These are phyloP conservation scores for Sebastes steindachneri DNA, from an alignment of 2,797 vertebrate genomes.

Conservation along the genomic window DNA sequence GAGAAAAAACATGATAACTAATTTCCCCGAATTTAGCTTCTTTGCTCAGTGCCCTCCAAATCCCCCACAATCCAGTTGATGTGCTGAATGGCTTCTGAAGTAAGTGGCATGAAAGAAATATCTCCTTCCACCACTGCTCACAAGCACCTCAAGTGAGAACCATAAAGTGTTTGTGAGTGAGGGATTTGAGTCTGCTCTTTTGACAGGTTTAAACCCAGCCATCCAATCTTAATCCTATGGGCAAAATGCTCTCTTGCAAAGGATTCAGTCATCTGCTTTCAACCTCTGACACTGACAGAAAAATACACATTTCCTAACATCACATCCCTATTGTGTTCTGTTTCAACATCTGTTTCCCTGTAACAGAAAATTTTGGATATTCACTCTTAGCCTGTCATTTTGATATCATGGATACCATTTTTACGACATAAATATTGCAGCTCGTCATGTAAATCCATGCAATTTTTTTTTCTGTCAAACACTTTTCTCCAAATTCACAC, in stretches of 20 bases:
- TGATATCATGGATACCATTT: background rate
- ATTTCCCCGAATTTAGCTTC: slow-evolving; percentile 57
- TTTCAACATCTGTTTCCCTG: slow-evolving; percentile 53
- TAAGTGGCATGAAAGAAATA: slow-evolving; percentile 80
- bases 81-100: slow-evolving; percentile 78
- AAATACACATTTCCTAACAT: slow-evolving; percentile 69
- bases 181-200: slow-evolving; percentile 82
- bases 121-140: slow-evolving; percentile 76
- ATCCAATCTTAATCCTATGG: slow-evolving; percentile 83
- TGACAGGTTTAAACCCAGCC: slow-evolving; percentile 83
- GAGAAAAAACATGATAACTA: slow-evolving; percentile 38
- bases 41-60: slow-evolving; percentile 64
- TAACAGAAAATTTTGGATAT: background rate
- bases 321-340: slow-evolving; percentile 56
- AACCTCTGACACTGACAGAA: slow-evolving; percentile 78
- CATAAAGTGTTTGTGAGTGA: slow-evolving; percentile 81
- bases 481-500: background rate
- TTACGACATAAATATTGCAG: background rate
- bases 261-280: slow-evolving; percentile 82
- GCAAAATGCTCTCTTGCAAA: slow-evolving; percentile 80
- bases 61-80: slow-evolving; percentile 76
- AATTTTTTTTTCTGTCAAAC: background rate
- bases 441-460: background rate
- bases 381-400: background rate
- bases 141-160: slow-evolving; percentile 78